phyloP scores from a whole-genome alignment of 2,113 vertebrate species.

The Myrmecophaga tridactyla region DNA sequence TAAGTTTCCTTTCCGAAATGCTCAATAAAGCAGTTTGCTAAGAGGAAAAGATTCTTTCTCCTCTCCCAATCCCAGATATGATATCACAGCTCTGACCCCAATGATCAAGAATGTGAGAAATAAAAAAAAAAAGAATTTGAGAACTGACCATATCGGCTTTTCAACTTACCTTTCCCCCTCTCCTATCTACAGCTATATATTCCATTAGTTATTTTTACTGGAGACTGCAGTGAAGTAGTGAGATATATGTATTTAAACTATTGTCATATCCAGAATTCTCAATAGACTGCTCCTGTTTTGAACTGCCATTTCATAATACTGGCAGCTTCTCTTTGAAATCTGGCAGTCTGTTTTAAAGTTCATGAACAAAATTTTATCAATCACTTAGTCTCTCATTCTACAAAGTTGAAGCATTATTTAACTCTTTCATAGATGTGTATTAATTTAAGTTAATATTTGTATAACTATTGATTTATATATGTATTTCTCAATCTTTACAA shows the following conservation, averaged over 20 bases:
- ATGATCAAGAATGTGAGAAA: not conserved
- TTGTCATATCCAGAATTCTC: conserved; percentile 3
- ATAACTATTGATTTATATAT: not conserved
- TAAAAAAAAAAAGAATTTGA: not conserved
- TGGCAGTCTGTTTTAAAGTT: conserved; percentile 30
- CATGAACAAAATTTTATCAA: conserved; percentile 34
- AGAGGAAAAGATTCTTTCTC: not conserved
- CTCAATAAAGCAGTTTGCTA: not conserved
- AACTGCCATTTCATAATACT: not conserved
- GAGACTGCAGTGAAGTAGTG: not conserved
- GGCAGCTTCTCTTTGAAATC: conserved; percentile 32
- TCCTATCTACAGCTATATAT: not conserved
- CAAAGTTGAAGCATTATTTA: conserved; percentile 12
- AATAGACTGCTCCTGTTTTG: not conserved
- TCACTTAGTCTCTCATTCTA: conserved; percentile 11
- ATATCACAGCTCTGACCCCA: not conserved
- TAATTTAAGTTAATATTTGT: conserved; percentile 36
- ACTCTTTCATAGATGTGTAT: not conserved
- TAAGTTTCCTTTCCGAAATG: not conserved
- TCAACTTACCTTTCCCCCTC: not conserved
- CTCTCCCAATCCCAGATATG: not conserved
- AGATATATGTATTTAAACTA: not conserved
- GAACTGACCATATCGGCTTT: not conserved
- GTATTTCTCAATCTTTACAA: not conserved
- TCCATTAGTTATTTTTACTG: not conserved